Percentiles rank a stretch among this genome's conserved stretches.
phyloP scores from a whole-genome alignment of 2,113 vertebrate genomes.

The Perca fluviatilis region DNA sequence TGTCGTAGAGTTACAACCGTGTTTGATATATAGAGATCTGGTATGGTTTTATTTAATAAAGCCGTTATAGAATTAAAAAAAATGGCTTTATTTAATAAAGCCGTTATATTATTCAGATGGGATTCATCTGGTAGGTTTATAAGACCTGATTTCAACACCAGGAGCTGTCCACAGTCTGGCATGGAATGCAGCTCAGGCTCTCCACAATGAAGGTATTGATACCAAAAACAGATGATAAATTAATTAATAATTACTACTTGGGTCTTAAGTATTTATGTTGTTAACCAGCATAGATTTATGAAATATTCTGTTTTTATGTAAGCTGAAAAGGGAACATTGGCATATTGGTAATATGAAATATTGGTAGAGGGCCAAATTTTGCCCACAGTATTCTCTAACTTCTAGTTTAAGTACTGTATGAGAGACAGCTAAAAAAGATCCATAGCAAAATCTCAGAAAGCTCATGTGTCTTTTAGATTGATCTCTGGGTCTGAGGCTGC shows the following conservation, averaged over 20 bases:
- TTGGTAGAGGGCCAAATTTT: not conserved
- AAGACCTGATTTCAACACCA: not conserved
- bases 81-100: slow-evolving; percentile 4
- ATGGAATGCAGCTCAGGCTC: not conserved
- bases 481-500: slow-evolving; percentile 10
- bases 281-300: not conserved
- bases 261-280: not conserved
- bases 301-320: slow-evolving; percentile 5
- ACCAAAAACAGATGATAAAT: slow-evolving; percentile 24
- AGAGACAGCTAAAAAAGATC: slow-evolving; percentile 11
- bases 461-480: slow-evolving; percentile 2
- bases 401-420: not conserved
- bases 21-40: slow-evolving; percentile 1
- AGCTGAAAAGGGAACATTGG: not conserved
- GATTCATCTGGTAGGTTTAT: not conserved
- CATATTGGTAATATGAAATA: too few species aligned
- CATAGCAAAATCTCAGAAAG: not conserved
- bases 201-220: slow-evolving; percentile 5
- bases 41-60: slow-evolving; percentile 5
- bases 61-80: too few species aligned
- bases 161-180: slow-evolving; percentile 18
- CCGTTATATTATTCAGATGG: not conserved
- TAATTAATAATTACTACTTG: not conserved
- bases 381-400: not conserved
- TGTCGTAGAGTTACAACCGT: not conserved